These are phyloP conservation scores for Acanthiza pusilla DNA, from an alignment of 2,797 vertebrate species.

Conservation along the genomic window DNA sequence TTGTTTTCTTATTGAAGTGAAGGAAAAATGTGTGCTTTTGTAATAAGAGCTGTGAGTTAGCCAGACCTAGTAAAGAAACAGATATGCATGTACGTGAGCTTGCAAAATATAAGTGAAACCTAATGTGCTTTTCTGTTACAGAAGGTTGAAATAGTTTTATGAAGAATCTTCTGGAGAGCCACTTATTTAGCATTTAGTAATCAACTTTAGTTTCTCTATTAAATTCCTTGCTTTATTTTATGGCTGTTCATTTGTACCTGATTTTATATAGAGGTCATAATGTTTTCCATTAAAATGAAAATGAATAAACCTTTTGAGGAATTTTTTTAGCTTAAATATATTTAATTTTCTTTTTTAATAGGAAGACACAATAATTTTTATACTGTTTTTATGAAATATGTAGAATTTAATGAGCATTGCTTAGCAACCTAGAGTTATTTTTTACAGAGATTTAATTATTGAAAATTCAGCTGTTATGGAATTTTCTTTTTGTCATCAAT, in stretches of 20 bases:
- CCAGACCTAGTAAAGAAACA: not conserved
- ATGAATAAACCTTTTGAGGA: not conserved
- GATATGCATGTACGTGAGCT: accelerated
- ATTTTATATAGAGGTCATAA: not conserved
- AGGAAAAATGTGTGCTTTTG: not conserved
- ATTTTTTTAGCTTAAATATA: not conserved
- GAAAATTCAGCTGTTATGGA: not conserved
- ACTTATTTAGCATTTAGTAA: not conserved
- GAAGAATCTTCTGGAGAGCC: not conserved
- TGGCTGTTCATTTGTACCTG: not conserved
- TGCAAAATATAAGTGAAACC: not conserved
- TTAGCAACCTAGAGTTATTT: not conserved
- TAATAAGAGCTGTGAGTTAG: not conserved
- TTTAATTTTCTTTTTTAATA: not conserved
- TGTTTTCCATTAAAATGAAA: not conserved
- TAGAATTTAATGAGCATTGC: not conserved
- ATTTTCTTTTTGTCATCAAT: not conserved
- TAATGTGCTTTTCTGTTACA: not conserved
- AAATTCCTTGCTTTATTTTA: not conserved
- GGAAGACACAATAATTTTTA: not conserved
- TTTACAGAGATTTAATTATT: not conserved
- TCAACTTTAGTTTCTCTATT: not conserved
- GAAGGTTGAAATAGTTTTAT: not conserved
- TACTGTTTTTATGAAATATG: not conserved
- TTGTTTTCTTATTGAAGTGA: not conserved